These are phyloP conservation scores for Ceratina australensis DNA, from an alignment of 1,140 invertebrate species.

Conservation along the genomic window DNA sequence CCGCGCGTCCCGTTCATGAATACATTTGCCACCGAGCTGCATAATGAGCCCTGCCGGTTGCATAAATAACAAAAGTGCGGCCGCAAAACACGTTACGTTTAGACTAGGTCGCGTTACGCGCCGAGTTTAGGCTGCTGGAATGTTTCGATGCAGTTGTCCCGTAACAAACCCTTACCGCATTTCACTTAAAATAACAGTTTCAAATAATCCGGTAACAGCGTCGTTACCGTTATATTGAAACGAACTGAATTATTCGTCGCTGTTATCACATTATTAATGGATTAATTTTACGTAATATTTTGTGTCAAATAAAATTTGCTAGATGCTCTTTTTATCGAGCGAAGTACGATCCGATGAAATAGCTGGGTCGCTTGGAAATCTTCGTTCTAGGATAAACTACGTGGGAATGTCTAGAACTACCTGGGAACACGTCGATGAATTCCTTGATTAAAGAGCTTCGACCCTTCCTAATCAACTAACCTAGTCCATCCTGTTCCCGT, in stretches of 20 bases:
- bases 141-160: neutral
- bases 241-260: no score
- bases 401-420: no score
- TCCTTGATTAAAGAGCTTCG: conserved; percentile 13
- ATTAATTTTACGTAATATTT: no score
- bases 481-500: neutral
- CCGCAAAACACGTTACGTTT: conserved; percentile 14
- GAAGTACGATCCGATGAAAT: conserved; percentile 5
- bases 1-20: conserved; percentile 58
- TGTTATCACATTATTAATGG: no score
- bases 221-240: no score
- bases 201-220: no score
- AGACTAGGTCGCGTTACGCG: neutral
- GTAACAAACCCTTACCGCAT: no score
- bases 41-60: conserved; percentile 46
- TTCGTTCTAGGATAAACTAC: neutral
- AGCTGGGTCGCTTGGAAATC: neutral
- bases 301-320: no score
- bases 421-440: neutral
- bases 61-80: conserved; percentile 56
- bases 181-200: no score
- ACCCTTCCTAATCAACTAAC: conserved; percentile 19
- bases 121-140: no score
- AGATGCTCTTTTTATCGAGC: no score
- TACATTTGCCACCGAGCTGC: conserved; percentile 54